These are phyloP conservation scores for Fringilla coelebs DNA, from an alignment of 2,797 vertebrate genomes.

Conservation along the genomic window DNA sequence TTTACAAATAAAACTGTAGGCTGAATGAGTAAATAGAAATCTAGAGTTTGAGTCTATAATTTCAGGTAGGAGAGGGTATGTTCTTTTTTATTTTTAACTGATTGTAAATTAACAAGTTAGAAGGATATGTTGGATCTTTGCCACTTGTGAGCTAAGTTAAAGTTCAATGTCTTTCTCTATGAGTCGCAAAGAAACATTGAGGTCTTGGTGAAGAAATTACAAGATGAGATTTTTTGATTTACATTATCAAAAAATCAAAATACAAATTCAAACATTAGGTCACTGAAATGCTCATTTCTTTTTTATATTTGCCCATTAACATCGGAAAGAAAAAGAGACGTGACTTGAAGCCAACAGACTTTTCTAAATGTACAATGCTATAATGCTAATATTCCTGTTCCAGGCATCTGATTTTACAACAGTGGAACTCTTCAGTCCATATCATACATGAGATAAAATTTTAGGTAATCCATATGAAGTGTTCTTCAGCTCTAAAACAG, in stretches of 20 bases:
- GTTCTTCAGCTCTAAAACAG: not conserved
- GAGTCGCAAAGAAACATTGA: not conserved
- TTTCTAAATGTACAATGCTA: not conserved
- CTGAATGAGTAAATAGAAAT: not conserved
- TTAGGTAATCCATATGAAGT: not conserved
- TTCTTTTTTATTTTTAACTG: not conserved
- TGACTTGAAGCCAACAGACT: not conserved
- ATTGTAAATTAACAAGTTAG: not conserved
- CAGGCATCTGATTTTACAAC: not conserved
- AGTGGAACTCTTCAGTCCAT: not conserved
- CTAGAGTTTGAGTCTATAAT: not conserved
- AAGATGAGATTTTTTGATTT: not conserved
- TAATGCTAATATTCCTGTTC: not conserved
- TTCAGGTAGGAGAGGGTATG: not conserved
- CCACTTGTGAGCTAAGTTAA: not conserved
- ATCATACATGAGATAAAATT: not conserved
- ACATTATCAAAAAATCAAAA: not conserved
- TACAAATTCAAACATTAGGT: not conserved
- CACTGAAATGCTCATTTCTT: not conserved
- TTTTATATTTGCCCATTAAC: not conserved
- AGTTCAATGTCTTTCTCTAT: not conserved
- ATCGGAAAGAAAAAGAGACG: not conserved
- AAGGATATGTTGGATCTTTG: not conserved
- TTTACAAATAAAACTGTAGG: not conserved
- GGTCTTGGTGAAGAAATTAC: not conserved